These are phyloP conservation scores for Rhamphomyia laevipes DNA, from an alignment of 2,888 invertebrate genomes.

Conservation along the genomic window DNA sequence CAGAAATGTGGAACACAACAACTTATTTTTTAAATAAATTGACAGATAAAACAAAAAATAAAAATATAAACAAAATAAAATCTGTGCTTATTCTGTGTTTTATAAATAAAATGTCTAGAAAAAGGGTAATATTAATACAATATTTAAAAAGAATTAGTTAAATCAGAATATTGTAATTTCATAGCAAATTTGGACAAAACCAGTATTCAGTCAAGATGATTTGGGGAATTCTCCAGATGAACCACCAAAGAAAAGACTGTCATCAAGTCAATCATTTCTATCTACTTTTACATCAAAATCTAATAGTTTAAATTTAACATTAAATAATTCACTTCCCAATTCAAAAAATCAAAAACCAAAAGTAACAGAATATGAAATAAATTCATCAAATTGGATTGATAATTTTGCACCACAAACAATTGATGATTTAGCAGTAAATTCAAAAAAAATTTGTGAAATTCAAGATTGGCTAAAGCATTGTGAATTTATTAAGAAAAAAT, in stretches of 20 bases:
- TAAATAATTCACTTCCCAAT: background rate
- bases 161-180: too few relatives aligned
- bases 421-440: conserved; percentile 59
- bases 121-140: too few relatives aligned
- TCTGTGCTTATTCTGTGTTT: too few relatives aligned
- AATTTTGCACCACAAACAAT: conserved; percentile 45
- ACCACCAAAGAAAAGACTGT: background rate
- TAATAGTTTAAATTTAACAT: background rate
- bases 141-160: too few relatives aligned
- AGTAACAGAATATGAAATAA: background rate
- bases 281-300: background rate
- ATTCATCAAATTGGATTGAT: conserved; percentile 44
- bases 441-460: conserved; percentile 62
- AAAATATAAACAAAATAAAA: too few relatives aligned
- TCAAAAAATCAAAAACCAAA: background rate
- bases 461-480: conserved; percentile 49
- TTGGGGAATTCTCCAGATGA: background rate
- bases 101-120: too few relatives aligned
- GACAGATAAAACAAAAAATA: too few relatives aligned
- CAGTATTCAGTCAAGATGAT: background rate
- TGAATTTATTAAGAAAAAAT: conserved; percentile 18
- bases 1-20: too few relatives aligned
- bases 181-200: background rate
- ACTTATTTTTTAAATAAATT: too few relatives aligned
- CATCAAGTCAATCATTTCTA: background rate